Evolutionary conservation across 2,888 invertebrate species (phyloP).

Genomic region (Anthrax anthrax): DNA sequence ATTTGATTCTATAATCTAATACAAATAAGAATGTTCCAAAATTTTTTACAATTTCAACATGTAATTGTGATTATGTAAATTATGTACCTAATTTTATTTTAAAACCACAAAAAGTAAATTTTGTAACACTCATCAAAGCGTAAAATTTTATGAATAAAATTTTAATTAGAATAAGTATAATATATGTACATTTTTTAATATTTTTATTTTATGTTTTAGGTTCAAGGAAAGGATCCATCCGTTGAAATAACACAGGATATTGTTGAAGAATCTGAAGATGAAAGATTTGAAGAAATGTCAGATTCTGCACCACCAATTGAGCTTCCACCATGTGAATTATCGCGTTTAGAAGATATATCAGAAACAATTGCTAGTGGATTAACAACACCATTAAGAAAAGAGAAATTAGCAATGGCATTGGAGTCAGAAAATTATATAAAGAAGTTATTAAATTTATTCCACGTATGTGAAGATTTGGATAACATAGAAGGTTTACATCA

Average conservation of each 20-base stretch:
- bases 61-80: too few relatives aligned
- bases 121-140: too few relatives aligned
- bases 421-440: constrained; percentile 92
- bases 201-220: constrained; percentile 37
- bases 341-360: constrained; percentile 86
- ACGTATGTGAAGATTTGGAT: constrained; percentile 93
- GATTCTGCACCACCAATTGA: constrained; percentile 90
- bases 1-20: too few relatives aligned
- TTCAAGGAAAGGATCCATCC: constrained; percentile 98
- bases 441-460: constrained; percentile 87
- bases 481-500: constrained; percentile 89
- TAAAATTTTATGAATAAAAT: too few relatives aligned
- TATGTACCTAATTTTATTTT: too few relatives aligned
- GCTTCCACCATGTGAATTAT: constrained; percentile 87
- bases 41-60: too few relatives aligned
- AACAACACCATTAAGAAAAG: constrained; percentile 78
- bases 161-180: too few relatives aligned
- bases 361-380: constrained; percentile 81
- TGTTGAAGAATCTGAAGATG: constrained; percentile 92
- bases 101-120: too few relatives aligned
- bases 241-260: constrained; percentile 96
- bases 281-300: constrained; percentile 90
- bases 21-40: too few relatives aligned
- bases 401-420: constrained; percentile 83
- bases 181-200: neutral